A percentile compares a stretch with the other conserved stretches of the same genome.
These are phyloP conservation scores for Clitarchus hookeri DNA, from an alignment of 2,888 invertebrate species.

Conservation along the genomic window DNA sequence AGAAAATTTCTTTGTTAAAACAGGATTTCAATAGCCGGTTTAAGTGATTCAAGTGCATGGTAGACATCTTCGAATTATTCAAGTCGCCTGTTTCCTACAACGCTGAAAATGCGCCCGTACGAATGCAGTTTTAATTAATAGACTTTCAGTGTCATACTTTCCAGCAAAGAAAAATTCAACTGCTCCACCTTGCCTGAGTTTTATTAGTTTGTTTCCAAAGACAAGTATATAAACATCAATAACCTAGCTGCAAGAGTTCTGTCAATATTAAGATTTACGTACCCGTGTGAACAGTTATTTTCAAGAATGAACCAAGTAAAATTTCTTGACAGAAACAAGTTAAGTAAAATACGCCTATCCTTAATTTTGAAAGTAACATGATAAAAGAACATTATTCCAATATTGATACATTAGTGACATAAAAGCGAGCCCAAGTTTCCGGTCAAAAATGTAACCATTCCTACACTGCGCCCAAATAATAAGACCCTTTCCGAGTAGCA, in stretches of 20 bases:
- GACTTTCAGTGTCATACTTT: conserved; percentile 20
- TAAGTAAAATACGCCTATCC: not conserved
- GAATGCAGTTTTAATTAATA: conserved; percentile 5
- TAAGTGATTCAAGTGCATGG: conserved; percentile 1
- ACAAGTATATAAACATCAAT: conserved; percentile 26
- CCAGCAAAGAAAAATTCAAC: conserved; percentile 20
- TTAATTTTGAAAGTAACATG: not conserved
- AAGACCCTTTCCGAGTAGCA: too few species aligned
- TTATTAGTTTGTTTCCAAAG: conserved; percentile 25
- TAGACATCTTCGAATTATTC: not conserved
- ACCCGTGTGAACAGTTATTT: conserved; percentile 21
- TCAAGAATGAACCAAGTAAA: conserved; percentile 20
- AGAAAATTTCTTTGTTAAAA: conserved; percentile 17
- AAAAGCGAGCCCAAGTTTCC: not conserved
- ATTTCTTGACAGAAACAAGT: not conserved
- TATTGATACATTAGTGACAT: not conserved
- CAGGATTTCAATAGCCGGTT: not conserved
- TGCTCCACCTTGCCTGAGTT: not conserved
- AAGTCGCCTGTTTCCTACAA: not conserved
- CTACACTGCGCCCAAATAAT: too few species aligned
- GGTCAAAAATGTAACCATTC: too few species aligned
- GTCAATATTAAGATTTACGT: conserved; percentile 18
- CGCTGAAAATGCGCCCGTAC: not conserved
- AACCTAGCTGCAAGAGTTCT: conserved; percentile 15
- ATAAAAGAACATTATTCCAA: not conserved